Base-by-base conservation (phyloP, 2,888 invertebrate species). In the Sinohyriopsis cumingii region DNA sequence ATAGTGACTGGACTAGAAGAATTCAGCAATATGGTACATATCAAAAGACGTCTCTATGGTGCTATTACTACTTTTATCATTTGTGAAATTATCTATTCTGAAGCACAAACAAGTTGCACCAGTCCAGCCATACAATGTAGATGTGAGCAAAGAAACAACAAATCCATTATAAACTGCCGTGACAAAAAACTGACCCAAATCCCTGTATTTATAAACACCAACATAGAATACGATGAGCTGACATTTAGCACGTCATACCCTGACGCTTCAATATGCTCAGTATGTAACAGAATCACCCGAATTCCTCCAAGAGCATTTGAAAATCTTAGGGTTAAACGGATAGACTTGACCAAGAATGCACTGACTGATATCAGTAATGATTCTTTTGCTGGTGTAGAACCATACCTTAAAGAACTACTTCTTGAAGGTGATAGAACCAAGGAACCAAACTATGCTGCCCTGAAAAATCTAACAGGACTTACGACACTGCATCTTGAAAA, bases 321-420 rank as follows among this genome's bases (percentile, higher is more conserved):
- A 87, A 95, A 95, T 20, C 92, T 97, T 82, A 94, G 94, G 69
- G 91, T 97, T 79, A 93, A 94, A 83, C 95, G 95, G 89, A 95
- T 91, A 65, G 95, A 95, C 87, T 92, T 97, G 84, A 95, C 95
- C 90, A 94, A 94, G 63, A 97, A 97, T 90, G 93, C 93, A 78
- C 92, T 97, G 83, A 93, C 93, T 78, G 93, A 93, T 83, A 94
- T 96, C 86, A 94, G 95, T 3, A 95, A 96, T 84, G 94, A 95
- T 87, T 95, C 95, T 18, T 95, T 95, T 87, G 93, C 93, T 61
- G 94, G 95, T 0, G 91, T 95, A 73, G 95, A 95, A 87, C 92
- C 93, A 70, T 93, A 93, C 22, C 92, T 97, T 75, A 93, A 94
- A 72, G 95, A 96, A 90, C 92, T 97, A 77, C 95, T 96, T 90